Base-by-base conservation (phyloP, 2,888 invertebrate species). In the Eugnorisma glareosa region DNA sequence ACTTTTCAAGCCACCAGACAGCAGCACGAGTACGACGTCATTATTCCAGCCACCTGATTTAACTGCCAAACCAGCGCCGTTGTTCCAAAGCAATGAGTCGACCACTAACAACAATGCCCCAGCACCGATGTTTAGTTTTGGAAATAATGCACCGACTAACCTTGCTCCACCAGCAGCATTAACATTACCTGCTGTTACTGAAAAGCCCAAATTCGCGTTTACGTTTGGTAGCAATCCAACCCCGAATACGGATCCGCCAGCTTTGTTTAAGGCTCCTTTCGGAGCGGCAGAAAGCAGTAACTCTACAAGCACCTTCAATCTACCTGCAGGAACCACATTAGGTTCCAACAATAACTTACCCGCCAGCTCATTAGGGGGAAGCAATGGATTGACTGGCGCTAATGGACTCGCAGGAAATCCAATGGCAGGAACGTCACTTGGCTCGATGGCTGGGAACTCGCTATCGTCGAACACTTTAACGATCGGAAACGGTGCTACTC, bases 141-240 rank as follows among this genome's bases (percentile, higher is more conserved):
- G 94, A 2, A 86, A 64, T 28, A 93, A 84, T 73, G 71, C 81
- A 18, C 79, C 87, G 15, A 81, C 45, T 54, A 82, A 72, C 45
- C 76, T 84, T 11, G 37, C 86, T 21, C 67, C 79, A n/a, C 40
- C 89, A 4, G 80, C 88, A n/a, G 54, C 67, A 18, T 37, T 74
- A 54, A 21, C 83, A 28, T 18, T 83, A 57, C 66, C 76, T 28
- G 71, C 91, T 28, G 86, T 86, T 59, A 48, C 86, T 4, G 94
- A 93, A 10, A 93, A 93, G 75, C 92, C 93, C 0, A 93, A 93
- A 79, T 95, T 95, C 71, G 93, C 89, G 71, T 96, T 96, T 69
- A 88, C 88, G 18, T 95, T 96, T 77, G 92, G 93, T 13, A 89
- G 73, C 67, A 92, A 86, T 67, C 5, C 75, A 45, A n/a, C 74